Evolutionary conservation across 2,797 vertebrate species (phyloP), one percentile per base, ranked within the genome.

Genomic region (Spinibarbus caldwelli): DNA sequence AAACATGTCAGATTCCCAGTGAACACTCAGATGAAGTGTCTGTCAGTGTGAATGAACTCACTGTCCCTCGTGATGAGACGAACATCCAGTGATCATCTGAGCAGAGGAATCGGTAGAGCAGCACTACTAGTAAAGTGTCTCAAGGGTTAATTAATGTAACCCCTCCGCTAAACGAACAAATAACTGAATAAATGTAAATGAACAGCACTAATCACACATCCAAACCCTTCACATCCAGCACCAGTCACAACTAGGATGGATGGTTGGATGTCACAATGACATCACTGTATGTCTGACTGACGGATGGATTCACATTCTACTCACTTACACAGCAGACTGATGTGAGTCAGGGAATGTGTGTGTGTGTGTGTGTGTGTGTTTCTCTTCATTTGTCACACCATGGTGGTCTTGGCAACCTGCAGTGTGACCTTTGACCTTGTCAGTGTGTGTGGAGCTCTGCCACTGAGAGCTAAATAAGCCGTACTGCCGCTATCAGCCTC

Each of bases 391-490:
- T 82, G 78, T 76, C 77, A 82, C 92, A 87, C 90, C 90, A 90
- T 92, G 93, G 94, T 95, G 94, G 94, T 94, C 95, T 90, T 90
- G 90, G 90, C 88, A 89, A 88, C 91, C 90, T 88, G 91, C 89
- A 89, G 93, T 91, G 71, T 84, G 80, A 83, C 82, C 67, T 88
- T 72, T 85, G 84, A 88, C 89, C 86, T 68, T 84, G 78, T 45
- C 79, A 84, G 68, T 82, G 57, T 87, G 82, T 79, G 77, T 52
- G 67, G 54, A 66, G 84, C 91, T 93, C 90, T 91, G 93, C 93
- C 92, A 92, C 93, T 91, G 92, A 88, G 91, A 92, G 91, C 88
- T 92, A 92, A 93, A 92, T 90, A 90, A 90, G 90, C 91, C 83
- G 38, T 78, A 89, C 86, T 73, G 75, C 92, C 87, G 89, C 80